Base-by-base conservation (phyloP, 2,888 invertebrate species). In the Diploptera punctata region DNA sequence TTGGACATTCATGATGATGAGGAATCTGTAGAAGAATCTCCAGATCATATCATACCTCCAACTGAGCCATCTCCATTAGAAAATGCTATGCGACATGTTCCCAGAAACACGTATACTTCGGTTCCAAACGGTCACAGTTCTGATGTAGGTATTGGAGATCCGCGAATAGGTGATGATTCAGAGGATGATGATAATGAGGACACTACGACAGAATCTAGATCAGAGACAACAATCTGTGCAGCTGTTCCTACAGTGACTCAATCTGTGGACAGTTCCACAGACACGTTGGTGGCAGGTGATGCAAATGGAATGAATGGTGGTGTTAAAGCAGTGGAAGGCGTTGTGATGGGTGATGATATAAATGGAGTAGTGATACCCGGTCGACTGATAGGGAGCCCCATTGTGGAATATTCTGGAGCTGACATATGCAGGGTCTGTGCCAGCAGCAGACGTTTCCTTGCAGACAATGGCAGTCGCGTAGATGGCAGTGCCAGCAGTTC, bases 211-310 rank as follows among this genome's bases (percentile, higher is more conserved):
- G 78, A 77, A 43, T 75, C 76, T 7, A 75, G 75, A 65, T 77
- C 77, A 24, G 78, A 77, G 52, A 74, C 74, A 2, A 75, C 74
- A 19, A 67, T 73, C 2, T 70, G 57, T 47, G 43, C 68, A 21
- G 43, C 65, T 18, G 29, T 29, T n/a, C 24, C 54, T 21, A 33
- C 60, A 38, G 78, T 78, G 5, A 81, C 81, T 78, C 81, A 80
- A 31, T 83, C 83, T 16, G 83, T 85, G 69, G 87, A 86, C 75
- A 86, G 86, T 78, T 87, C 87, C 3, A 87, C 87, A 3, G 87
- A 87, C 77, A 87, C 87, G 2, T 79, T 87, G 47, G 85, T 81
- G 13, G 78, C 80, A 21, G 80, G 68, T 54, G 65, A 68, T 38
- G 31, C 38, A 18, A 68, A 54, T 19, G 54, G 54, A 31, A 49